phyloP scores from a whole-genome alignment of 1,140 invertebrate species.

The Meloidogyne chitwoodi region DNA sequence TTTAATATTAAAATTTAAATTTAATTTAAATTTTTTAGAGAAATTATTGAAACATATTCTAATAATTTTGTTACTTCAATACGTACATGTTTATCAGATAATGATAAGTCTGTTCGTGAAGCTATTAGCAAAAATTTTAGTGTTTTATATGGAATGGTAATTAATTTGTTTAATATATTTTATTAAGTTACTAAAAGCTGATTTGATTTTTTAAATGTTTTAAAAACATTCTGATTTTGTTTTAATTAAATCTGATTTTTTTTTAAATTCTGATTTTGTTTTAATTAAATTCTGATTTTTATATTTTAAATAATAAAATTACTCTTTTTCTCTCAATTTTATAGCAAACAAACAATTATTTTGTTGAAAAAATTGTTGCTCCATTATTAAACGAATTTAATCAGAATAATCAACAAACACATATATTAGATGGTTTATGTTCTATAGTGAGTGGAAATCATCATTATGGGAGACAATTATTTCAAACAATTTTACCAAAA shows the following conservation, averaged over 20 bases:
- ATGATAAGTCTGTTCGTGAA: slow-evolving; percentile 70
- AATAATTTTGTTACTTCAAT: slow-evolving; percentile 90
- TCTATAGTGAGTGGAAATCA: slow-evolving; percentile 63
- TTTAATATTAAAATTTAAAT: slow-evolving; percentile 64
- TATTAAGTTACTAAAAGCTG: too few species aligned
- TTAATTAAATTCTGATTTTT: too few species aligned
- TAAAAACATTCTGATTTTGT: too few species aligned
- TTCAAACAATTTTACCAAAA: slow-evolving; percentile 88
- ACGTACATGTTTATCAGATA: slow-evolving; percentile 31
- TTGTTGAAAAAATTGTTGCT: slow-evolving; percentile 93
- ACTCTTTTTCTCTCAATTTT: too few species aligned
- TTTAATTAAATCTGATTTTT: too few species aligned
- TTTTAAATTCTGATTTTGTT: too few species aligned
- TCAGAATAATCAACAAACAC: slow-evolving; percentile 64
- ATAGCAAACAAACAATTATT: slow-evolving; percentile 70
- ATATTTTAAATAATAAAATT: too few species aligned
- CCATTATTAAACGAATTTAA: slow-evolving; percentile 77
- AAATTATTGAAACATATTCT: slow-evolving; percentile 71
- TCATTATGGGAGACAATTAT: slow-evolving; percentile 79
- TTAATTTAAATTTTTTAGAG: slow-evolving; percentile 8
- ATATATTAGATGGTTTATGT: slow-evolving; percentile 39
- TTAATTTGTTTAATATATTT: too few species aligned
- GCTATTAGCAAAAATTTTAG: slow-evolving; percentile 95
- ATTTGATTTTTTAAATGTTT: too few species aligned
- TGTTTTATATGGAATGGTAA: slow-evolving; percentile 70